phyloP scores from a whole-genome alignment of 1,140 invertebrate species.

The Brachionus koreanus region DNA sequence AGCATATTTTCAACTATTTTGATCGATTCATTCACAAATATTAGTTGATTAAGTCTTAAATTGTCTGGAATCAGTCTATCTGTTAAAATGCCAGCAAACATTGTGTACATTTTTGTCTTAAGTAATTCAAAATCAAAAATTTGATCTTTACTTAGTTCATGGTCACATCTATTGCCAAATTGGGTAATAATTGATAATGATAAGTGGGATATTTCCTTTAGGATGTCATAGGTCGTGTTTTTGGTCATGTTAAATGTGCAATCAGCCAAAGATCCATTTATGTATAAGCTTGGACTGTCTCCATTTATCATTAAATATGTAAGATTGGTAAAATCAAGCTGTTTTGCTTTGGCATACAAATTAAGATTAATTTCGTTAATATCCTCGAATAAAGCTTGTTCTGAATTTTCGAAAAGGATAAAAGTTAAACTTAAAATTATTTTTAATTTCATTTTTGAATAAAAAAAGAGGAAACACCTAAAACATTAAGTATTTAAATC shows the following conservation, averaged over 20 bases:
- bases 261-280: neutral
- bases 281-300: neutral
- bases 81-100: neutral
- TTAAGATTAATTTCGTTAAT: slow-evolving; percentile 11
- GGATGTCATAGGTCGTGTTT: neutral
- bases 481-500: neutral
- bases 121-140: neutral
- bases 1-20: neutral
- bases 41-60: neutral
- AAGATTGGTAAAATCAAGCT: neutral
- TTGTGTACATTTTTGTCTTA: neutral
- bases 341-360: neutral
- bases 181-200: neutral
- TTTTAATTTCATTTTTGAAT: neutral
- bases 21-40: slow-evolving; percentile 3
- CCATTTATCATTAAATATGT: slow-evolving; percentile 23
- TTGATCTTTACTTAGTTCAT: neutral
- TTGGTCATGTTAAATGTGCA: neutral
- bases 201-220: slow-evolving; percentile 22
- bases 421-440: neutral
- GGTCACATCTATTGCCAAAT: slow-evolving; percentile 14
- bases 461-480: neutral
- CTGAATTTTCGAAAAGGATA: neutral
- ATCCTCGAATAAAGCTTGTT: neutral
- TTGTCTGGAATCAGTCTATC: neutral